These are phyloP conservation scores for Lepidocyrtoides sp. DNA, from an alignment of 2,888 invertebrate species.

Conservation along the genomic window DNA sequence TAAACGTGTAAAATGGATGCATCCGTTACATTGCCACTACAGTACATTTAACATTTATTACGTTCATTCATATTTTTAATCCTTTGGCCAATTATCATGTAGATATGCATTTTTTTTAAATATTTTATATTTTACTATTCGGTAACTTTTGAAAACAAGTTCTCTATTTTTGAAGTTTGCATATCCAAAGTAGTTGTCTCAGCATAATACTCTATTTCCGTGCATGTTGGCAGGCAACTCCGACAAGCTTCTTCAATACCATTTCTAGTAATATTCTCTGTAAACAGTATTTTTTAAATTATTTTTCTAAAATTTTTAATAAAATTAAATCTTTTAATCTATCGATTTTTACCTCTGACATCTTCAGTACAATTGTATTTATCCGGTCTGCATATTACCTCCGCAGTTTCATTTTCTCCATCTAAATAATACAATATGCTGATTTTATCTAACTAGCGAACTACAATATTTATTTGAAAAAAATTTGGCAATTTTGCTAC, in stretches of 20 bases:
- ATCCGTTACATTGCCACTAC: not conserved
- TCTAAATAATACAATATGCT: too few species aligned
- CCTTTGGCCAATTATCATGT: too few species aligned
- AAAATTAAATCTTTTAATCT: not conserved
- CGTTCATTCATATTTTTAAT: too few species aligned
- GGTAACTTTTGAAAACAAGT: too few species aligned
- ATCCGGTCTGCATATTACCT: not conserved
- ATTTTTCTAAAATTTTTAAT: not conserved
- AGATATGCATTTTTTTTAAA: not conserved
- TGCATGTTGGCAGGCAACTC: not conserved
- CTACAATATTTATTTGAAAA: too few species aligned
- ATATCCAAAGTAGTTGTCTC: not conserved
- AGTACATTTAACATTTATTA: too few species aligned
- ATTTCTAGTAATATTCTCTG: not conserved
- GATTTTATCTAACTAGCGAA: too few species aligned
- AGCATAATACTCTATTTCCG: not conserved
- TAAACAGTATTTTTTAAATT: not conserved
- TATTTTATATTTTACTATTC: too few species aligned
- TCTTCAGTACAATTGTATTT: not conserved
- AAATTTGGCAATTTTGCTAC: not conserved
- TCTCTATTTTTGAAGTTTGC: not conserved
- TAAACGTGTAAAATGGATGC: not conserved
- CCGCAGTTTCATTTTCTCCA: constrained; percentile 36
- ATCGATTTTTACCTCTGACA: not conserved
- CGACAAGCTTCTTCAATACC: not conserved